Evolutionary conservation across 2,888 invertebrate species (phyloP).

Genomic region (Tetranychus piercei): DNA sequence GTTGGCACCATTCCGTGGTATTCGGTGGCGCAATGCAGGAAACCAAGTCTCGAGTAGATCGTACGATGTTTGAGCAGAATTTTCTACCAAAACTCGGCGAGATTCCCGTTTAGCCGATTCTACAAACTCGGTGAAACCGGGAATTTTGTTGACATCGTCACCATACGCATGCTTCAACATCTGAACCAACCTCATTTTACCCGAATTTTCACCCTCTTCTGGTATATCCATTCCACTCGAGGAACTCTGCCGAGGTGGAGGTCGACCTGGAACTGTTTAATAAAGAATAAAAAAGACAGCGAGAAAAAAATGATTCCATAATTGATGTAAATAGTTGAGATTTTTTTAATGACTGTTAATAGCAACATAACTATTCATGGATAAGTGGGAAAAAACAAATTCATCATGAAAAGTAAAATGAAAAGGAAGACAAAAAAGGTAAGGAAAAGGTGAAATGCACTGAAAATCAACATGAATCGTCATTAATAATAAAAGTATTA

Average conservation of each 20-base stretch:
- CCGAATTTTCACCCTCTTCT: slow-evolving; percentile 12
- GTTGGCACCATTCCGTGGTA: slow-evolving; percentile 9
- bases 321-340: no score
- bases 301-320: neutral
- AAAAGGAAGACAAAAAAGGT: no score
- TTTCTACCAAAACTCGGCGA: slow-evolving; percentile 18
- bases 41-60: slow-evolving; percentile 26
- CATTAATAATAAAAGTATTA: no score
- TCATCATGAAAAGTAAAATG: no score
- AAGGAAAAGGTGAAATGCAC: no score
- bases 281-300: neutral
- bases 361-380: no score
- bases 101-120: slow-evolving; percentile 9
- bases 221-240: slow-evolving; percentile 24
- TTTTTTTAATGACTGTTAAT: no score
- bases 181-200: slow-evolving; percentile 21
- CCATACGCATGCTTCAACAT: slow-evolving; percentile 23
- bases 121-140: slow-evolving; percentile 19
- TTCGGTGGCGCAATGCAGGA: slow-evolving; percentile 22
- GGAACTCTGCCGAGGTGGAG: slow-evolving; percentile 20
- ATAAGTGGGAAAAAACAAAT: no score
- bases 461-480: no score
- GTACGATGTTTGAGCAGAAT: slow-evolving; percentile 25
- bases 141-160: slow-evolving; percentile 22
- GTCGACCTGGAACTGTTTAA: slow-evolving; percentile 17